Base-by-base conservation (phyloP, 2,888 invertebrate genomes). In the Allygus modestus region DNA sequence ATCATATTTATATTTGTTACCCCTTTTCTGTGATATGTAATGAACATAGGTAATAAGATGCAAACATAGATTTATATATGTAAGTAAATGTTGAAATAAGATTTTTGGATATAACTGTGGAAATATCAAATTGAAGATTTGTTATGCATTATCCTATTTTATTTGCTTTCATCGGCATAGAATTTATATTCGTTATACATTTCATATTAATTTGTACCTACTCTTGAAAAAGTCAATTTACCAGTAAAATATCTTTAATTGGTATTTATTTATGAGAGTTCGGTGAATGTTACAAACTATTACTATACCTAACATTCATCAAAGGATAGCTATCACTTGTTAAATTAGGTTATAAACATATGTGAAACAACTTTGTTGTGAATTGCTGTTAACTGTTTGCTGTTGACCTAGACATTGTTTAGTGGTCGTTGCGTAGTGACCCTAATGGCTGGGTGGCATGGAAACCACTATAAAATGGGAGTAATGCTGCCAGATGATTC, bases 371-470 rank as follows among this genome's bases (percentile, higher is more conserved):
- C 54, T 7, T 4, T 31, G 65, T 58, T 65, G 65, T 65, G 31
- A 28, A 28, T 65, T 31, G 65, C 65, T 65, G 65, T 65, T 65
- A 65, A 65, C 31, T 65, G 65, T 65, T 65, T 17, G 65, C 65
- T 65, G 65, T 65, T 17, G 17, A 31, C 58, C 58, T 65, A 65
- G 65, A 65, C 58, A 15, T 28, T 58, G 58, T 28, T 65, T 65
- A 65, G 65, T 65, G 65, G 28, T 65, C 65, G 65, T 65, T 17
- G 26, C 28, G 65, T 65, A 65, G 65, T 65, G 65, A 65, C 26
- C 65, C 65, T 65, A 11, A 58, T 58, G 23, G 20, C 26, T 5
- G 12, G 1, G 2, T 26, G 65, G n/a, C 65, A 65, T 65, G 26
- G 65, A 58, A 26, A 65, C 65, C 28, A 20, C 15, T 28, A 17